A percentile compares a stretch with the other conserved stretches of the same genome.
These are phyloP conservation scores for Anableps anableps DNA, from an alignment of 2,797 vertebrate species.

Conservation along the genomic window DNA sequence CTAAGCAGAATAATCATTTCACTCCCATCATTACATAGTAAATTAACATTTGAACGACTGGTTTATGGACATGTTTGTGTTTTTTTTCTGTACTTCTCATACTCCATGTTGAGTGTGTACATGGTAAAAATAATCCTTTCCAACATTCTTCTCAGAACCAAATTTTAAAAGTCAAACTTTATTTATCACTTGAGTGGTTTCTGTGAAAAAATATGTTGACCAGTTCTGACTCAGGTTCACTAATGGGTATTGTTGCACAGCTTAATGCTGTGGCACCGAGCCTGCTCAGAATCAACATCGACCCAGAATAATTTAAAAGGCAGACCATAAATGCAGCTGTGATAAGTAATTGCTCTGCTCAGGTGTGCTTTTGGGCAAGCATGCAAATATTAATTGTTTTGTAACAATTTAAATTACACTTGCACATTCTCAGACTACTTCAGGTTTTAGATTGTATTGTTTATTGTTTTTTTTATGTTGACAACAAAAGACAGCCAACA, in stretches of 20 bases:
- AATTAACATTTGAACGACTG: neutral
- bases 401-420: constrained; percentile 6
- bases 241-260: neutral
- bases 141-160: neutral
- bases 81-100: neutral
- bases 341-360: constrained; percentile 21
- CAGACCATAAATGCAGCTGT: constrained; percentile 24
- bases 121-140: neutral
- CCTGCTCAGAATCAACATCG: neutral
- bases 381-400: constrained; percentile 34
- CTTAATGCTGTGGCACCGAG: constrained; percentile 1
- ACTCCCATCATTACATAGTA: neutral
- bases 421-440: constrained; percentile 5
- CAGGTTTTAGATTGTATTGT: constrained; percentile 10
- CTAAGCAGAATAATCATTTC: neutral
- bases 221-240: neutral
- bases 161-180: neutral
- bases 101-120: neutral
- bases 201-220: neutral
- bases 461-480: neutral
- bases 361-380: constrained; percentile 10
- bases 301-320: constrained; percentile 3
- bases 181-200: neutral
- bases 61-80: neutral
- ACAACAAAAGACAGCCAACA: constrained; percentile 3